phyloP scores from a whole-genome alignment of 2,888 invertebrate species.

The Mamestra brassicae region DNA sequence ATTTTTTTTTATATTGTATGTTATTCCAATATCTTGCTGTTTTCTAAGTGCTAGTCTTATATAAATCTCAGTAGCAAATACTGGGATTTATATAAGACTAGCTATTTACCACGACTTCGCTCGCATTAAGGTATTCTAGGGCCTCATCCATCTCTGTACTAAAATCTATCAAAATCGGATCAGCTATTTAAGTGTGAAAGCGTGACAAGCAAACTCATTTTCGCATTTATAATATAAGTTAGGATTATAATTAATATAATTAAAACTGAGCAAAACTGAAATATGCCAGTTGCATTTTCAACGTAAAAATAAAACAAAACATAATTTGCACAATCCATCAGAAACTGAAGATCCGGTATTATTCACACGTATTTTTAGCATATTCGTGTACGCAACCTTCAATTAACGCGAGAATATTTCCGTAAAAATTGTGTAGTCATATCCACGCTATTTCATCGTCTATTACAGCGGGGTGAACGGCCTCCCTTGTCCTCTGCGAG shows the following conservation, averaged over 20 bases:
- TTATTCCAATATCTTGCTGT: too few species aligned
- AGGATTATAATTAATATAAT: neutral
- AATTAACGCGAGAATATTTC: constrained; percentile 44
- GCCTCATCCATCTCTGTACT: too few species aligned
- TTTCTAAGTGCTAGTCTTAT: too few species aligned
- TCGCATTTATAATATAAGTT: too few species aligned
- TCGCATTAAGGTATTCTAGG: too few species aligned
- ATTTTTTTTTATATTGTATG: too few species aligned
- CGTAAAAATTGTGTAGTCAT: constrained; percentile 45
- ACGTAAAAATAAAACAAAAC: neutral
- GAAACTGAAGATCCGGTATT: constrained; percentile 4
- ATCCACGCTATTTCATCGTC: constrained; percentile 74
- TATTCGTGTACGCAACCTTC: constrained; percentile 32
- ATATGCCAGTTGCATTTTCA: neutral
- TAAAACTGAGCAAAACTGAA: neutral
- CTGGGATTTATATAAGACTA: too few species aligned
- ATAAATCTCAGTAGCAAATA: too few species aligned
- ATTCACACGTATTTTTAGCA: constrained; percentile 29
- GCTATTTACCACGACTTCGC: too few species aligned
- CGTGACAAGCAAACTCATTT: too few species aligned
- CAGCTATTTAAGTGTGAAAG: too few species aligned
- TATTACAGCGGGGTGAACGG: constrained; percentile 79
- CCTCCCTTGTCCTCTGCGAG: constrained; percentile 85
- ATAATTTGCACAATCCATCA: neutral
- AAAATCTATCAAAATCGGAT: too few species aligned